Evolutionary conservation across 2,888 invertebrate species (phyloP).

Genomic region (Leptopilina syphax): DNA sequence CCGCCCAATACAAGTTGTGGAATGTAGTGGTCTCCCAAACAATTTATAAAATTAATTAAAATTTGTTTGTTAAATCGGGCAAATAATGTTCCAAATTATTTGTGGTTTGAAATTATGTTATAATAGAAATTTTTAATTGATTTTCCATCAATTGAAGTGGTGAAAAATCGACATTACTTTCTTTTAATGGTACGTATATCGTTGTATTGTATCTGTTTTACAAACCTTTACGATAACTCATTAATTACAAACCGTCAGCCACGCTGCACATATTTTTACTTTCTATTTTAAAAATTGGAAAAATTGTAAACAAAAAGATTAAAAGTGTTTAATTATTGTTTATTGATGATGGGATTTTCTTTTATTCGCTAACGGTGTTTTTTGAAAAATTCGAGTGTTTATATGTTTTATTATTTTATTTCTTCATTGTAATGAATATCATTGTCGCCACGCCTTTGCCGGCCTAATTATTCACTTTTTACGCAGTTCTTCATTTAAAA

Average conservation of each 20-base stretch:
- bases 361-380: neutral
- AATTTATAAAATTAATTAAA: conserved; percentile 52
- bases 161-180: neutral
- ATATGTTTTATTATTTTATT: neutral
- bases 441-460: conserved; percentile 28
- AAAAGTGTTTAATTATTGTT: neutral
- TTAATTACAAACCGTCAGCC: conserved; percentile 33
- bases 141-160: neutral
- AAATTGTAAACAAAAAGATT: conserved; percentile 23
- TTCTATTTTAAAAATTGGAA: neutral
- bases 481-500: conserved; percentile 8
- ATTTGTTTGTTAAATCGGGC: conserved; percentile 42
- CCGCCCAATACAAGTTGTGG: conserved; percentile 59
- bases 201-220: neutral
- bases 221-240: conserved; percentile 7
- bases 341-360: neutral
- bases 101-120: neutral
- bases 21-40: conserved; percentile 47
- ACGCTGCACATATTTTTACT: conserved; percentile 3
- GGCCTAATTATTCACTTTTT: conserved; percentile 33
- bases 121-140: neutral
- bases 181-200: conserved; percentile 26
- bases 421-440: neutral
- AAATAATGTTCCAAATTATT: conserved; percentile 39
- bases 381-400: neutral